Evolutionary conservation across 35 echinoderm and acorn worm genomes (phyloP), one percentile per base, ranked within the genome.

Genomic region (Holothuria glaberrima): DNA sequence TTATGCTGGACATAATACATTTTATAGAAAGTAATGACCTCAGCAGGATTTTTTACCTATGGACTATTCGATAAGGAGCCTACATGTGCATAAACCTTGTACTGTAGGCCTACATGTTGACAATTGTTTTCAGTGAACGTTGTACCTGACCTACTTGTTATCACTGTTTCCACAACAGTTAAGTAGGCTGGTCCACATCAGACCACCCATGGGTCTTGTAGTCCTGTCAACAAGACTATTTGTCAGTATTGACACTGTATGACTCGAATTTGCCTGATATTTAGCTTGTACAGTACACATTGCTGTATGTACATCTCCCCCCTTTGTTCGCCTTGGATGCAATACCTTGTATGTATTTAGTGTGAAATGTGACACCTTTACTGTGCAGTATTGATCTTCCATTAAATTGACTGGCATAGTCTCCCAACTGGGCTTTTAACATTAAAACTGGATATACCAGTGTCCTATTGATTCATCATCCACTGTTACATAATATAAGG

Each of bases 301-400:
- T 4, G 36, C 2, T 41, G 7, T 41, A 41, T 41, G 36, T 41
- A 41, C 36, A 4, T 41, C 36, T 41, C 36, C 62, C 62, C 28
- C 62, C 28, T 66, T 66, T 29, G 21, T 66, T 24, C 28, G 21
- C 7, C 62, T 7, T 66, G 62, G 21, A 29, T 66, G 62, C 28
- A 7, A 66, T 66, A 66, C 21, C 28, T 72, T 72, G 69, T 72
- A 72, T 72, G 69, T 16, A 41, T 41, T 41, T 2, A 72, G 69
- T 72, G 69, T 72, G 69, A 72, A 72, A 72, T 72, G 29, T 72
- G 17, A 31, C 69, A 72, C 69, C 69, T 72, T 34, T 26, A 12
- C 21, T 31, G 35, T 32, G 17, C 18, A 12, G 69, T 31, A 72
- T 72, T 72, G 69, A 72, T 72, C 69, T 32, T 18, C 29, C 36